Conservation (phyloP, 2,113 vertebrate species). For the Microcebus lehilahytsara region DNA sequence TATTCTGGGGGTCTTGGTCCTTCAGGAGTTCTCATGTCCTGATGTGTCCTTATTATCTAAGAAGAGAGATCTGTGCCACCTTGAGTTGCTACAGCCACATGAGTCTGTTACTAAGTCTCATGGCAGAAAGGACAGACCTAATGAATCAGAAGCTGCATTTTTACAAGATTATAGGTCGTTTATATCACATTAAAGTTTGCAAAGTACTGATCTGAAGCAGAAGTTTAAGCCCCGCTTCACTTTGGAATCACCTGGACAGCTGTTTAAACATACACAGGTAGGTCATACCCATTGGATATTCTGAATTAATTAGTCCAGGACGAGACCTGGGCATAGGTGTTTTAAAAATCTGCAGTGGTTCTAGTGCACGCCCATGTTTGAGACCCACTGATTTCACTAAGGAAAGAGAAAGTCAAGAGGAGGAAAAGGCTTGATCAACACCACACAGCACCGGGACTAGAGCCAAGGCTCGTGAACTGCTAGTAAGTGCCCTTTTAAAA, state of each 20-base stretch:
- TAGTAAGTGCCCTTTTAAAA: not conserved
- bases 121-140: not conserved
- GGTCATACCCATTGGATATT: not conserved
- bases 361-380: accelerated
- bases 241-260: not conserved
- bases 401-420: not conserved
- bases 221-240: not conserved
- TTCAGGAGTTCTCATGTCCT: not conserved
- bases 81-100: accelerated
- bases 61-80: not conserved
- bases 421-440: too few species aligned
- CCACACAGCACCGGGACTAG: not conserved
- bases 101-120: not conserved
- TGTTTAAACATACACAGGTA: not conserved
- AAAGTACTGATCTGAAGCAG: not conserved
- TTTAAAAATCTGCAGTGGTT: not conserved
- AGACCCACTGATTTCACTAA: not conserved
- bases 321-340: too few species aligned
- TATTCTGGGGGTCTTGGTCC: not conserved
- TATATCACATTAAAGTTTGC: accelerated
- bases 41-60: not conserved
- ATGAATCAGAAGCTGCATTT: not conserved
- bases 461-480: not conserved
- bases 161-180: not conserved
- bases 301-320: not conserved